phyloP scores from a whole-genome alignment of 2,797 vertebrate species.

The Acanthurus tractus region DNA sequence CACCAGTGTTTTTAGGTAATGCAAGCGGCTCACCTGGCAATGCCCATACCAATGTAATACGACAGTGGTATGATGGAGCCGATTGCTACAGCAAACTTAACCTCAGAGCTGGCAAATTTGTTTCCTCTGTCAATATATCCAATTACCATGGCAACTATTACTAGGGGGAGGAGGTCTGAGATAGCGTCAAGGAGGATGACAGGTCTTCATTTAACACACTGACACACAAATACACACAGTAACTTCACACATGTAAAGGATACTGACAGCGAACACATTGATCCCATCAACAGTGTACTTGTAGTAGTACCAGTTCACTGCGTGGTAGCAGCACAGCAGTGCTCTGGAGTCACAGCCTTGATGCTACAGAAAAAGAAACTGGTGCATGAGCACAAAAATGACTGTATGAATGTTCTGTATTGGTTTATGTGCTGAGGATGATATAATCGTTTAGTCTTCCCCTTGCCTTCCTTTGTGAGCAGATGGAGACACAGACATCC shows the following conservation, averaged over 20 bases:
- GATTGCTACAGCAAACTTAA: constrained; percentile 89
- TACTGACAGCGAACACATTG: constrained; percentile 90
- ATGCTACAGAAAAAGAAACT: constrained; percentile 58
- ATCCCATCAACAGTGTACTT: constrained; percentile 90
- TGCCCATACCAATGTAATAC: constrained; percentile 94
- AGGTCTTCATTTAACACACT: not conserved
- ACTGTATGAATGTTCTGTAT: not conserved
- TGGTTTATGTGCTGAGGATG: not conserved
- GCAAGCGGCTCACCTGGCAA: constrained; percentile 87
- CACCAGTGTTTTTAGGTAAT: not conserved
- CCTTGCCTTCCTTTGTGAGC: constrained; percentile 77
- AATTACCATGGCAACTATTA: constrained; percentile 88
- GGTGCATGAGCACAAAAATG: not conserved
- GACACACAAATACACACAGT: not conserved
- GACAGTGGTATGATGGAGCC: constrained; percentile 91
- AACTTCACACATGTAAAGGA: constrained; percentile 77
- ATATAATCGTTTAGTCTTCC: not conserved
- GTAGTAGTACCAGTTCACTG: constrained; percentile 91
- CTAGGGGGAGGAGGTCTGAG: constrained; percentile 89
- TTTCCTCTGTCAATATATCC: constrained; percentile 90
- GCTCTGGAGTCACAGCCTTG: constrained; percentile 75
- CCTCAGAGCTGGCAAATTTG: constrained; percentile 80
- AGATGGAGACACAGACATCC: constrained; percentile 74
- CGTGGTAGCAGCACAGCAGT: constrained; percentile 87
- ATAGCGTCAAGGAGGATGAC: constrained; percentile 58